Percentiles rank a stretch among this genome's conserved stretches.
These are phyloP conservation scores for Anarrhichthys ocellatus DNA, from an alignment of 2,113 vertebrate genomes.

Conservation along the genomic window DNA sequence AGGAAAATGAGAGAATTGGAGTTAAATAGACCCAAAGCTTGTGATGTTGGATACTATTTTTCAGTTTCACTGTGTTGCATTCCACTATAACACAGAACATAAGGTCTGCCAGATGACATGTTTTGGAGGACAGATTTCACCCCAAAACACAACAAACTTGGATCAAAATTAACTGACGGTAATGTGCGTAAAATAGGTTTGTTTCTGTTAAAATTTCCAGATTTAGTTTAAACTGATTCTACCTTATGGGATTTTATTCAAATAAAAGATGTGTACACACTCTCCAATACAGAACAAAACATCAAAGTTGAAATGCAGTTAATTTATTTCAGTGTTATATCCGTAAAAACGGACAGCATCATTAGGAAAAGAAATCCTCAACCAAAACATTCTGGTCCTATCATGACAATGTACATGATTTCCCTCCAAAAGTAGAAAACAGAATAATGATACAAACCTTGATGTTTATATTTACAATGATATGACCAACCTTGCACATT, in stretches of 20 bases:
- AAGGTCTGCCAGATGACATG: neutral
- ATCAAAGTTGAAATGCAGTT: neutral
- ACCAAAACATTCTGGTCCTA: neutral
- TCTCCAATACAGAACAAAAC: neutral
- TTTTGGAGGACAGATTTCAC: neutral
- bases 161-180: neutral
- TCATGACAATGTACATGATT: neutral
- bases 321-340: slow-evolving; percentile 13
- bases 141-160: neutral
- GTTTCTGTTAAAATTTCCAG: neutral
- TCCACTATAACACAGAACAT: neutral
- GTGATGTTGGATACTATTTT: neutral
- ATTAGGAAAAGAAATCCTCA: neutral
- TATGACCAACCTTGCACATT: neutral
- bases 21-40: neutral
- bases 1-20: neutral
- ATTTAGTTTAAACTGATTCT: neutral
- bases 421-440: slow-evolving; percentile 5
- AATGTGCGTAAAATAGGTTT: neutral
- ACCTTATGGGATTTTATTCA: neutral
- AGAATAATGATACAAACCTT: neutral
- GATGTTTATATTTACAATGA: neutral
- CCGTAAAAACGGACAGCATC: neutral
- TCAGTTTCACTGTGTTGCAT: neutral
- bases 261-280: neutral